Evolutionary conservation across 2,888 invertebrate genomes (phyloP), one percentile per base, ranked within the genome.

Genomic region (Macrosiphum euphorbiae): DNA sequence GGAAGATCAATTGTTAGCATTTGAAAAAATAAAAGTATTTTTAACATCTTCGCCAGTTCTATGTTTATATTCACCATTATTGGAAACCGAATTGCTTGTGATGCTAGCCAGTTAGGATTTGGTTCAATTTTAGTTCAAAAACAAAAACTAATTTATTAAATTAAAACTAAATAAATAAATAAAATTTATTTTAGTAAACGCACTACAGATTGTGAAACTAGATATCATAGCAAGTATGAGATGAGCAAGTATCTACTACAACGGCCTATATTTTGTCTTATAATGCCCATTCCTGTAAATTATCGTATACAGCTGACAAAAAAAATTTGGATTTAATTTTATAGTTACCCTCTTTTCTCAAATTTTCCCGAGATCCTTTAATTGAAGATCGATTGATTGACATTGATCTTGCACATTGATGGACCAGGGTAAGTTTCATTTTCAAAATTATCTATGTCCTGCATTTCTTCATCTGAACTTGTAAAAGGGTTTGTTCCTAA

Each of bases 301-400:
- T 10, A 2, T 86, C 86, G 47, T 86, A 86, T 28, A 86, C 86
- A 13, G 47, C 47, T 11, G 86, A 86, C 8, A 28, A 86, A 4
- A n/a, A 90, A 90, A 90, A 90, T 67, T 90, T 90, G n/a, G n/a
- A 67, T 20, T 67, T 90, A 16, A 88, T 44, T 44, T 44, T 50
- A 88, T 28, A n/a, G 28, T 2, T 35, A 88, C 28, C 13, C 35
- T 50, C 26, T 84, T 86, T 35, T 26, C 92, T 41, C 8, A 44
- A 86, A 2, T 50, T 86, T 55, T 67, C 92, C 1, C 35, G 67
- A 41, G 55, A 24, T 84, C 67, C 55, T 41, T 50, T 52, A 92
- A 92, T 16, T 20, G 92, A 92, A 11, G 92, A 47, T 10, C 92
- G 78, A 26, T 20, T 86, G 26, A 92, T n/a, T n/a, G n/a, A n/a